phyloP scores from a whole-genome alignment of 2,888 invertebrate species.

The Hesperia comma region DNA sequence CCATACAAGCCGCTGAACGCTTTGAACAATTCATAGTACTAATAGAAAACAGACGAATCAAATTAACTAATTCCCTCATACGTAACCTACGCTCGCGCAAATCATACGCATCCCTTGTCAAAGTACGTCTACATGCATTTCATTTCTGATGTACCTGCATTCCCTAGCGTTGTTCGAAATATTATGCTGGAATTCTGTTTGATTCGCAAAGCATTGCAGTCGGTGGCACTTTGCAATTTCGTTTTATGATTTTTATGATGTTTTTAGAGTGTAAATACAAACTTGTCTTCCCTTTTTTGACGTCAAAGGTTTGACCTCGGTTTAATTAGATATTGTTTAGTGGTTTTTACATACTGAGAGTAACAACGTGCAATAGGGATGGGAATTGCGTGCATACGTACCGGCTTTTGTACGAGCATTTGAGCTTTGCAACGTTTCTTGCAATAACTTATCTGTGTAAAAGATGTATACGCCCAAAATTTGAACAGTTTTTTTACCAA shows the following conservation, averaged over 20 bases:
- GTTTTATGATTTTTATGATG: constrained; percentile 13
- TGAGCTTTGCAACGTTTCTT: too few relatives aligned
- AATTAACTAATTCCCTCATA: constrained; percentile 18
- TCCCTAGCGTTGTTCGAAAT: constrained; percentile 23
- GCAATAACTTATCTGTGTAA: too few relatives aligned
- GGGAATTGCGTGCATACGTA: too few relatives aligned
- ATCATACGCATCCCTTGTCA: constrained; percentile 28
- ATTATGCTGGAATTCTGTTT: constrained; percentile 15
- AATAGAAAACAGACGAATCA: constrained; percentile 8
- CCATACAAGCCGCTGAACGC: background rate
- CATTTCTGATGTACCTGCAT: constrained; percentile 10
- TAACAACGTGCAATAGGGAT: too few relatives aligned
- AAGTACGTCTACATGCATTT: constrained; percentile 12
- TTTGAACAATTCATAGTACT: background rate
- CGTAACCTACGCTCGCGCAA: background rate
- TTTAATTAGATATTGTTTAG: too few relatives aligned
- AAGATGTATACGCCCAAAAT: too few relatives aligned
- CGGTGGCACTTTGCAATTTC: constrained; percentile 19
- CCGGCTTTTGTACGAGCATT: too few relatives aligned
- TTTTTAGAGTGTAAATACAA: background rate
- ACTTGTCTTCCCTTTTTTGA: background rate
- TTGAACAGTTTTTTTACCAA: too few relatives aligned
- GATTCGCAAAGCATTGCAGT: constrained; percentile 13
- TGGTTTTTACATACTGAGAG: too few relatives aligned
- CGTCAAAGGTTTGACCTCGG: background rate